These are phyloP conservation scores for Oscheius sp. DNA, from an alignment of 1,140 invertebrate genomes.

Conservation along the genomic window DNA sequence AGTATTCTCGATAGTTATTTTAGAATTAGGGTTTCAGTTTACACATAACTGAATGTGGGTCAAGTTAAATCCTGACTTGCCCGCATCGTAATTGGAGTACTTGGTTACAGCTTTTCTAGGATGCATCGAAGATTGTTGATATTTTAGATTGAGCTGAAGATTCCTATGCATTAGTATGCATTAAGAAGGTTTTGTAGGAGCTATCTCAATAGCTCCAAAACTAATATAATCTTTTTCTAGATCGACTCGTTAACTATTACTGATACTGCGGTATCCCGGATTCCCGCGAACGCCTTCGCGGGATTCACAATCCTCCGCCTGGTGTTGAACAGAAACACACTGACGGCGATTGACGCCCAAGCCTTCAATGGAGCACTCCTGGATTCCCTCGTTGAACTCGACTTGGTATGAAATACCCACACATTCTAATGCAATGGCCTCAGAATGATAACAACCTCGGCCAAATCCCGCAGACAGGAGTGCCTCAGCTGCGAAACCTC, in stretches of 20 bases:
- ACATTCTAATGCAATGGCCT: neutral
- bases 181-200: constrained; percentile 39
- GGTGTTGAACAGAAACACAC: constrained; percentile 57
- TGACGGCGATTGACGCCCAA: constrained; percentile 46
- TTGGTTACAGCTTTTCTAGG: neutral
- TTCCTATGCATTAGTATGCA: neutral
- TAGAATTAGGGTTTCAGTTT: no score
- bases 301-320: constrained; percentile 58
- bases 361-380: constrained; percentile 56
- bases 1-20: no score
- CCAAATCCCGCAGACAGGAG: constrained; percentile 45
- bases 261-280: constrained; percentile 53
- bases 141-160: neutral
- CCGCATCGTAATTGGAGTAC: no score
- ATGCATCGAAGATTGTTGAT: neutral
- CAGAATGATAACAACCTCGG: constrained; percentile 54
- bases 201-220: constrained; percentile 36
- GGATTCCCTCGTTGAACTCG: constrained; percentile 57
- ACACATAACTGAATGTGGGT: no score
- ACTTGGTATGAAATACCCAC: constrained; percentile 36
- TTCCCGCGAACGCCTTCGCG: constrained; percentile 55
- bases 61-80: no score
- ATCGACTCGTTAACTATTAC: constrained; percentile 59
- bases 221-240: constrained; percentile 50
- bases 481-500: constrained; percentile 46